Percentiles rank a stretch among this genome's conserved stretches.
Evolutionary conservation across 2,113 vertebrate species (phyloP).

Genomic region (Pachycephala philippinensis): DNA sequence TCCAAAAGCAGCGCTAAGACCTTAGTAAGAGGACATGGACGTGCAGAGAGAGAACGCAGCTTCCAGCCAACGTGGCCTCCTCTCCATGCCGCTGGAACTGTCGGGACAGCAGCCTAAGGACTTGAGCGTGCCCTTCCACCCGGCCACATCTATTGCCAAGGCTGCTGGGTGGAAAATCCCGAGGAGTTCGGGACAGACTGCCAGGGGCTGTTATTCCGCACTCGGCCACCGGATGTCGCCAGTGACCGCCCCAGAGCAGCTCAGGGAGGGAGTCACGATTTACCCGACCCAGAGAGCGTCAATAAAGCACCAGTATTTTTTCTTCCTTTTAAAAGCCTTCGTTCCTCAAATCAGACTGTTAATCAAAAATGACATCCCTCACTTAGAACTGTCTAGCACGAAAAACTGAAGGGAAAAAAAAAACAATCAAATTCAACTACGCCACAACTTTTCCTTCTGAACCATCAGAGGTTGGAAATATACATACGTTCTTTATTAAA

Average conservation of each 20-base stretch:
- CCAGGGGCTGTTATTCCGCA: not conserved
- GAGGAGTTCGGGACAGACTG: rapidly evolving
- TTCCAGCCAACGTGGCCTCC: not conserved
- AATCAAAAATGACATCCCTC: not conserved
- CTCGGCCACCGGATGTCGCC: constrained; percentile 19
- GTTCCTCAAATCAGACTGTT: not conserved
- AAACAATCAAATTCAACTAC: not conserved
- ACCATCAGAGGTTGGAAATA: not conserved
- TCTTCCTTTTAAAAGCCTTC: not conserved
- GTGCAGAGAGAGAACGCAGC: not conserved
- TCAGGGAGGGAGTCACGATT: rapidly evolving
- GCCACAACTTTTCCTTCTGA: not conserved
- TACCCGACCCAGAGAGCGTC: rapidly evolving
- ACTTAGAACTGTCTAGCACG: not conserved
- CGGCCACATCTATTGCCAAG: not conserved
- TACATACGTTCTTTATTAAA: rapidly evolving
- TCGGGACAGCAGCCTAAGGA: rapidly evolving
- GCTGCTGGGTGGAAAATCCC: rapidly evolving
- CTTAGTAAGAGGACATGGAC: rapidly evolving
- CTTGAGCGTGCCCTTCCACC: rapidly evolving
- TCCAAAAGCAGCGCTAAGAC: not conserved
- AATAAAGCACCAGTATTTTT: rapidly evolving
- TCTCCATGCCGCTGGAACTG: rapidly evolving
- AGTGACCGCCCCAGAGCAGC: not conserved
- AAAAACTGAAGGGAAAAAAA: not conserved